Evolutionary conservation across 2,113 vertebrate genomes (phyloP).

Genomic region (Canis aureus): DNA sequence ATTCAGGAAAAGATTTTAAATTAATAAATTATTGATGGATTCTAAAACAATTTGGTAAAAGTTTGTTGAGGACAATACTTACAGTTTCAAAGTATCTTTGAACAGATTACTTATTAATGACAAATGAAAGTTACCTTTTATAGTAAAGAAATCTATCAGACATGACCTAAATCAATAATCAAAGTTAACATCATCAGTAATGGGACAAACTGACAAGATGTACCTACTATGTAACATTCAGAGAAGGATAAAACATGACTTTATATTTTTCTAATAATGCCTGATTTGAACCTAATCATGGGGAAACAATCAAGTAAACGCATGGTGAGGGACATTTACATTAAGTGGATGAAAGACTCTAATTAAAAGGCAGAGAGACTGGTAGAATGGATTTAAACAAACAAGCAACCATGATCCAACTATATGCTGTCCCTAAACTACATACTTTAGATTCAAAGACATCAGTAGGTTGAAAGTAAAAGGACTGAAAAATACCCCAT

Average conservation of each 20-base stretch:
- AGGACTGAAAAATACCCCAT: background rate
- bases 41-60: background rate
- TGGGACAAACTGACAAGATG: background rate
- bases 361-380: background rate
- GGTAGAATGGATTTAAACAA: background rate
- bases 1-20: background rate
- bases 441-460: background rate
- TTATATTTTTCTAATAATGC: background rate
- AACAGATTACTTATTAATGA: background rate
- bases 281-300: background rate
- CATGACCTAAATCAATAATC: background rate
- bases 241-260: background rate
- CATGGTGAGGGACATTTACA: background rate
- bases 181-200: background rate
- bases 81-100: background rate
- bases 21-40: background rate
- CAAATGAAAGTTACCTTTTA: background rate
- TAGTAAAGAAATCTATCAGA: background rate
- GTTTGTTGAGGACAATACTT: background rate
- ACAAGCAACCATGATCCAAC: background rate
- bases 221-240: background rate
- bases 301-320: background rate
- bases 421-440: background rate
- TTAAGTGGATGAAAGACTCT: background rate
- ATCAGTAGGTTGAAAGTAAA: background rate